phyloP scores from a whole-genome alignment of 2,797 vertebrate species.

The Discoglossus pictus region DNA sequence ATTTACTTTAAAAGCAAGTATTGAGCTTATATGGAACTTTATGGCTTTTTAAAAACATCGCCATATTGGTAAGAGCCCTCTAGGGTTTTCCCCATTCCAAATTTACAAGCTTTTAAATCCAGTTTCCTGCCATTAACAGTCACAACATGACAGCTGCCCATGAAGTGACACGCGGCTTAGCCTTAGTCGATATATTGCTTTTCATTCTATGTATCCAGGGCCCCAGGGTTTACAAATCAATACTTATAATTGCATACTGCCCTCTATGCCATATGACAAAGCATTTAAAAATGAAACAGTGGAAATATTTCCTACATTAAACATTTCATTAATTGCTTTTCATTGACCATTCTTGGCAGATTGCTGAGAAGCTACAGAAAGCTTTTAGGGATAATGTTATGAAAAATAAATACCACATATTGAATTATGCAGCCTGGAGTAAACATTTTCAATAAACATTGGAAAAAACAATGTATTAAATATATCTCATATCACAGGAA shows the following conservation, averaged over 20 bases:
- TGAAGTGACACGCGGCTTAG: neutral
- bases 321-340: conserved; percentile 19
- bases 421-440: conserved; percentile 1
- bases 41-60: no score
- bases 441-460: neutral
- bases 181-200: conserved; percentile 14
- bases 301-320: conserved; percentile 1
- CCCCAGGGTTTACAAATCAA: conserved; percentile 8
- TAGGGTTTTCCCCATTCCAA: no score
- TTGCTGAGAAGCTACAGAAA: neutral
- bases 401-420: neutral
- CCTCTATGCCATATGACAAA: neutral
- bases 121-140: neutral
- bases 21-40: no score
- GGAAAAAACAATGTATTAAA: no score
- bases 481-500: no score
- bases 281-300: conserved; percentile 1
- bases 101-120: neutral
- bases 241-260: conserved; percentile 21
- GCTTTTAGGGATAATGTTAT: conserved; percentile 6
- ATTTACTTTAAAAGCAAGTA: no score
- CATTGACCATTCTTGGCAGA: conserved; percentile 20
- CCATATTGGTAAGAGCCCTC: no score
- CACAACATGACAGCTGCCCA: neutral
- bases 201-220: conserved; percentile 7